phyloP scores from a whole-genome alignment of 2,113 vertebrate genomes.

The Galbula dea region DNA sequence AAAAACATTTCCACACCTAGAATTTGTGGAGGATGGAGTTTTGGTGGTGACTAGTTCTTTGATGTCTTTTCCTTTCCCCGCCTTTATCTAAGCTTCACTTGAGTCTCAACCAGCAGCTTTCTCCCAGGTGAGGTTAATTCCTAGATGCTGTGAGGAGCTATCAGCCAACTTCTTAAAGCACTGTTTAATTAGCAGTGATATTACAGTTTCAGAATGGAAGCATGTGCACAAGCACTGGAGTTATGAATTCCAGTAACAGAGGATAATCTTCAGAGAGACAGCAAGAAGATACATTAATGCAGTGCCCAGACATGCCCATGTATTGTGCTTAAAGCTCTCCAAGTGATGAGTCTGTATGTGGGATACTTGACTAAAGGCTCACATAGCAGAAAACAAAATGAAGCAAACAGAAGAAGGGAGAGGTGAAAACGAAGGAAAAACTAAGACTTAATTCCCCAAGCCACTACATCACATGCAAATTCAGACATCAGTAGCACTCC shows the following conservation, averaged over 20 bases:
- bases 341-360: conserved; percentile 21
- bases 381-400: neutral
- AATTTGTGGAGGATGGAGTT: conserved; percentile 60
- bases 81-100: conserved; percentile 52
- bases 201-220: conserved; percentile 45
- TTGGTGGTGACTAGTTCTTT: conserved; percentile 48
- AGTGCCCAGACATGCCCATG: conserved; percentile 53
- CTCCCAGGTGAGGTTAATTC: conserved; percentile 61
- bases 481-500: neutral
- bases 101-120: conserved; percentile 36
- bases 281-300: neutral
- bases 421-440: neutral
- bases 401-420: neutral
- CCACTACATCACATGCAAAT: neutral
- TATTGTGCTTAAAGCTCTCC: conserved; percentile 8
- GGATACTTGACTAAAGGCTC: conserved; percentile 29
- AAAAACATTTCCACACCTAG: conserved; percentile 61
- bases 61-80: conserved; percentile 42
- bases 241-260: conserved; percentile 27
- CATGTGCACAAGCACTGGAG: conserved; percentile 38
- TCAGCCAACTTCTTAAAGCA: conserved; percentile 39
- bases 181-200: conserved; percentile 53
- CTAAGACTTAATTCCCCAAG: neutral
- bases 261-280: conserved; percentile 47
- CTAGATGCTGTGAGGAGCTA: conserved; percentile 21